Evolutionary conservation across 2,888 invertebrate species (phyloP), one percentile per base, ranked within the genome.

Genomic region (Stictocephala bisonia): DNA sequence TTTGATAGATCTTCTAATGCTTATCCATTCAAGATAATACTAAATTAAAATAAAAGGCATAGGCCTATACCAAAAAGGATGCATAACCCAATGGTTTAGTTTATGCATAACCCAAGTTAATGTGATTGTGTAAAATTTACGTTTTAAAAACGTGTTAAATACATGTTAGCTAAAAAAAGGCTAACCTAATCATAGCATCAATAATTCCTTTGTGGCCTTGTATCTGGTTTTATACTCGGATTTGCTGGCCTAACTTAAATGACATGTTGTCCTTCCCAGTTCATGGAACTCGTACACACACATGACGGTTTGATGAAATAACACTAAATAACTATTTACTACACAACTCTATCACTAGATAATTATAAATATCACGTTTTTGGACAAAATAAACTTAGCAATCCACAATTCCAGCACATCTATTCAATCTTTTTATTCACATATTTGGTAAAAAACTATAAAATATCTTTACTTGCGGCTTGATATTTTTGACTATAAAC

Each of bases 401-500:
- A 60, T 60, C 31, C 60, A 60, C 60, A 60, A 35, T 60, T 60
- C 60, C 18, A 60, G 60, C 40, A 60, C 60, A 40, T 31, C 60
- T 35, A 60, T 40, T 60, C 31, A 22, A 60, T 40, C 27, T 40
- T 60, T 60, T 60, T 60, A 29, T 60, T 40, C 60, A 60, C 60
- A 35, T 60, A 60, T 60, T 60, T 29, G n/a, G 31, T 60, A 29
- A 60, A 60, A 60, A 60, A 60, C 60, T 31, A 60, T 68, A 67
- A 60, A 72, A 77, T 74, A 74, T 71, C 73, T 73, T 76, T 58
- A 72, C 71, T 75, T 74, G 78, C 77, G 75, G 76, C 77, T 75
- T 72, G 77, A 75, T 78, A 76, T 76, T 76, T 76, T 74, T 71
- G 75, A 78, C 78, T 78, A 78, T 78, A 78, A 78, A 78, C 78